Base-by-base conservation (phyloP, 2,888 invertebrate genomes). In the Cantharis flavilabris region DNA sequence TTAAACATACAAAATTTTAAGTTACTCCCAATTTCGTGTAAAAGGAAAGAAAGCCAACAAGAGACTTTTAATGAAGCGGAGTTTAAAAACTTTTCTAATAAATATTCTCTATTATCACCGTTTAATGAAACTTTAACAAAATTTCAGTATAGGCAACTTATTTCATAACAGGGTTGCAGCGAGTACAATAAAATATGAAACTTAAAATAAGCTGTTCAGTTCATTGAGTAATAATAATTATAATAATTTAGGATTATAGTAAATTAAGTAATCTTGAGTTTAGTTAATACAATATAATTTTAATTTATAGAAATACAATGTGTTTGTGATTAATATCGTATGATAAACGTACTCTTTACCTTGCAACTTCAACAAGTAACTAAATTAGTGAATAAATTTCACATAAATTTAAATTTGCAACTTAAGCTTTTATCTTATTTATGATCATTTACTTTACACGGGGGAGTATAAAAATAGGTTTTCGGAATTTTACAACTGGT, bases 1-100 rank as follows among this genome's bases (percentile, higher is more conserved):
- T 72, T 72, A 20, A 13, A 14, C 18, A 28, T 13, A 69, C 33
- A 62, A 62, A 26, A 73, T 62, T 73, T 67, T 73, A 73, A 73
- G 62, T 69, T 73, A 62, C 63, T 62, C 28, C 28, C 14, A 70
- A 70, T 72, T 72, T 76, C 64, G 33, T 70, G 28, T 14, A 69
- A 71, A 30, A 62, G 49, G 63, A 76, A 77, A 74, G 74, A 69
- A 77, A 72, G 74, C 74, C 49, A 77, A 77, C 74, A 77, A 77
- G 71, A 70, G 77, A 77, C 77, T 77, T 70, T 73, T 77, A 77
- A 77, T 77, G 77, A 77, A 77, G 71, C 74, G 72, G 74, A 71
- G 72, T 71, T 74, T 69, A 73, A 62, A 74, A 77, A 77, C 71
- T 77, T 77, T 77, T 77, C 77, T 74, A 77, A 77, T 77, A 77